Conservation (phyloP, 2,113 vertebrate species). For the human (Homo sapiens) region DNA sequence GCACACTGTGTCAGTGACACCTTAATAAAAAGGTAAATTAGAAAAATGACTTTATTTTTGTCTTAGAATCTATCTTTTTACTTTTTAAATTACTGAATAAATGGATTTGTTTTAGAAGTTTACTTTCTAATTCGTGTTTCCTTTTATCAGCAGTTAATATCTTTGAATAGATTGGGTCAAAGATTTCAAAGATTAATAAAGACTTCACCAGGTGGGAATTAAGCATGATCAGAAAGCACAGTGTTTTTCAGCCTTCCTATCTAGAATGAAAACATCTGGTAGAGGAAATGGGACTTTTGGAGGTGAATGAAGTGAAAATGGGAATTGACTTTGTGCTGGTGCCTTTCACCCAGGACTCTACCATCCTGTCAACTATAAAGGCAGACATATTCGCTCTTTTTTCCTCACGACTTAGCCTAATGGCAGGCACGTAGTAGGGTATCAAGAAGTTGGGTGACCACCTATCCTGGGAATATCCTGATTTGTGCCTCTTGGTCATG, state of each 20-base stretch:
- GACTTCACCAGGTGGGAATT: background rate
- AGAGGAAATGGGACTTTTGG: background rate
- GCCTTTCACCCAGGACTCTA: background rate
- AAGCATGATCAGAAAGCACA: background rate
- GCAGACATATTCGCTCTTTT: background rate
- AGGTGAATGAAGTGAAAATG: background rate
- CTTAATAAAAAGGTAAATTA: conserved; percentile 4
- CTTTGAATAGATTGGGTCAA: background rate
- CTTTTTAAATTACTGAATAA: background rate
- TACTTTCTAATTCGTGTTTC: background rate
- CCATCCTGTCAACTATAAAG: background rate
- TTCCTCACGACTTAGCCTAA: background rate
- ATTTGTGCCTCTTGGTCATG: background rate
- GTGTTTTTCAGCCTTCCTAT: background rate
- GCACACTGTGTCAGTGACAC: background rate
- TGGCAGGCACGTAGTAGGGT: background rate
- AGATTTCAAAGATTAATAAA: background rate
- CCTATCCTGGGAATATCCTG: background rate
- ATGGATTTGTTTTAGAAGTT: background rate
- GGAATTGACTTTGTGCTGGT: background rate
- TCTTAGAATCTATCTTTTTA: background rate
- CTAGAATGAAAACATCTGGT: background rate
- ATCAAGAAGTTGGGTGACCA: background rate
- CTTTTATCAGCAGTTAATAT: background rate
- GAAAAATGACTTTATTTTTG: background rate